Base-by-base conservation (phyloP, 2,113 vertebrate species). In the Lanius ludovicianus region DNA sequence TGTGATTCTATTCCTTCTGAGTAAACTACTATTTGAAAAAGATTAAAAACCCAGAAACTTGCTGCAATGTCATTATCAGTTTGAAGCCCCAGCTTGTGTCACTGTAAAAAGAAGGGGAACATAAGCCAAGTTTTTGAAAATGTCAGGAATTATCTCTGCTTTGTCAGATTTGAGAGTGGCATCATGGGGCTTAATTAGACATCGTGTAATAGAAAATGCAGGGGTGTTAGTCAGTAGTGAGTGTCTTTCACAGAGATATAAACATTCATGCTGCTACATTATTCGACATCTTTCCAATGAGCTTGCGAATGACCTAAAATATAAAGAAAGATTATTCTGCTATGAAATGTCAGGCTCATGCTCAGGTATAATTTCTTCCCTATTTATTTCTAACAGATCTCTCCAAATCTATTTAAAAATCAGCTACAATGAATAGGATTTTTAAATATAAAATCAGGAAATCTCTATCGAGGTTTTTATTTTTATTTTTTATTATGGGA, bases 141-240 rank as follows among this genome's bases (percentile, higher is more conserved):
- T 97, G 93, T 94, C 96, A 95, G 91, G 91, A 97, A 96, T 98
- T 97, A 95, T 96, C 95, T 97, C 96, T 95, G 93, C 85, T 96
- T 97, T 97, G 89, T 94, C 65, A 97, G 93, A 95, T 57, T 96
- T 97, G 87, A 96, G 83, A 97, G 92, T 86, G 96, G 91, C 96
- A 67, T 97, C 97, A 95, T 96, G 97, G 96, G 97, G 92, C 95
- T 97, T 97, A 97, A 98, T 98, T 97, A 97, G 96, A 97, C 95
- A 96, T 96, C 35, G 31, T 95, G 95, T 95, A 97, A 91, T 90
- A 95, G 95, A 97, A 96, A 97, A 98, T 96, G 73, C 95, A 88
- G 90, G 87, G 93, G 91, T 96, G 96, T 97, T 96, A 97, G 94
- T 76, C 93, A 93, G 90, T 81, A 96, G 95, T 67, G 76, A 97